Percentiles rank a stretch among this genome's conserved stretches.
Evolutionary conservation across 1,140 invertebrate species (phyloP).

Genomic region (Andricus grossulariae): DNA sequence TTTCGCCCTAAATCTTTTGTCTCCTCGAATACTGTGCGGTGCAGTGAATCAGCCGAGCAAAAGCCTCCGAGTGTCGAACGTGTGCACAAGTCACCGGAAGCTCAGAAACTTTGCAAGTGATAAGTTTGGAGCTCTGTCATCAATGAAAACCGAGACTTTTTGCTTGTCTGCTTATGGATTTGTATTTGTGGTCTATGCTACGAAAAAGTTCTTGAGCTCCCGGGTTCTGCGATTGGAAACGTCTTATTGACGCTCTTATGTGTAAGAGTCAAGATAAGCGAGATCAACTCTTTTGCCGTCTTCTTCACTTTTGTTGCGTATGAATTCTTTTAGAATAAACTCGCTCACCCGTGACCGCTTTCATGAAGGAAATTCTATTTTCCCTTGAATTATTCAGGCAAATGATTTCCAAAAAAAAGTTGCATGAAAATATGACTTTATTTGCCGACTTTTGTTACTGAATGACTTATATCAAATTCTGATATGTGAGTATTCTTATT

Average conservation of each 20-base stretch:
- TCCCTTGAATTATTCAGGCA: neutral
- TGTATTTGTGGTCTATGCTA: neutral
- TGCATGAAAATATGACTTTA: neutral
- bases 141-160: neutral
- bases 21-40: conserved; percentile 6
- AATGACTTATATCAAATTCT: too few species aligned
- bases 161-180: neutral
- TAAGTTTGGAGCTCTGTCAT: neutral
- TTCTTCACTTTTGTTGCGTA: neutral
- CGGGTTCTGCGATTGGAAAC: neutral
- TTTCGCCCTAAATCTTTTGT: neutral
- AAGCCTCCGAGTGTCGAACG: conserved; percentile 13
- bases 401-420: neutral
- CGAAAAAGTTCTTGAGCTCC: conserved; percentile 17
- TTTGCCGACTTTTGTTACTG: neutral
- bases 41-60: conserved; percentile 17
- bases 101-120: neutral
- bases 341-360: neutral
- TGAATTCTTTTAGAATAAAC: conserved; percentile 3
- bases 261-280: neutral
- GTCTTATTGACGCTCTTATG: conserved; percentile 3
- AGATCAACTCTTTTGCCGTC: conserved; percentile 21
- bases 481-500: too few species aligned
- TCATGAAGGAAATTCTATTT: conserved; percentile 14
- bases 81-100: conserved; percentile 7